These are phyloP conservation scores for Porites australiensis DNA, from an alignment of 64 coral and sea anemone species.

Conservation along the genomic window DNA sequence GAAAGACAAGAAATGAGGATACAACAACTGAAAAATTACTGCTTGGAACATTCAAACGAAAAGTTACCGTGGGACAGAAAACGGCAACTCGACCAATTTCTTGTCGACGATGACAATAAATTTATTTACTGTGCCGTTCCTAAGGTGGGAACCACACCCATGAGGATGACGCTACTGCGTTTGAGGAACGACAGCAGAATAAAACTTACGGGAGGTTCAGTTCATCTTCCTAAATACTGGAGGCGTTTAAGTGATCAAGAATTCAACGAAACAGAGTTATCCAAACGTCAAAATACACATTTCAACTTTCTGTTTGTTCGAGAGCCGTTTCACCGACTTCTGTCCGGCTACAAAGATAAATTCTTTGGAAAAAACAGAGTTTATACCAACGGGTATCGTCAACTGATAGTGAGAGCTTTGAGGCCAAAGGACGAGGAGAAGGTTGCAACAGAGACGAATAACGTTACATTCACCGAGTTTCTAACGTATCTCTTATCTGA, in stretches of 20 bases:
- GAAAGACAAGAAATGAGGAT: slow-evolving; percentile 12
- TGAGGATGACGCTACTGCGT: neutral
- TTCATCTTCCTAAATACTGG: neutral
- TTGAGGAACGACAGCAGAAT: neutral
- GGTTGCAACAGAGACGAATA: neutral
- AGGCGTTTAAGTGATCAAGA: neutral
- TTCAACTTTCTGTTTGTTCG: slow-evolving; percentile 49
- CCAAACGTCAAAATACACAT: neutral
- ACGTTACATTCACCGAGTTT: slow-evolving; percentile 54
- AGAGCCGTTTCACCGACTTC: slow-evolving; percentile 45
- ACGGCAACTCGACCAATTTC: neutral
- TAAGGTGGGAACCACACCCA: slow-evolving; percentile 4
- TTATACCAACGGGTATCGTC: neutral
- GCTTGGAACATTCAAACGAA: neutral
- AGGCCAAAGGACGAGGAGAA: neutral
- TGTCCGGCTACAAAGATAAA: slow-evolving; percentile 55
- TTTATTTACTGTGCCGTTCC: slow-evolving; percentile 46
- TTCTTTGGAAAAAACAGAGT: slow-evolving; percentile 11
- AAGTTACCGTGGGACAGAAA: neutral
- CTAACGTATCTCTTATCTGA: neutral
- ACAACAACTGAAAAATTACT: slow-evolving; percentile 22
- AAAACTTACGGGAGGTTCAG: neutral
- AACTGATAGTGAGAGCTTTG: slow-evolving; percentile 8
- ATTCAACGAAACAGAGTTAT: neutral
- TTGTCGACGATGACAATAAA: slow-evolving; percentile 21